Evolutionary conservation across 2,113 vertebrate species (phyloP), one percentile per base, ranked within the genome.

Genomic region (Spizaetus ornatus): DNA sequence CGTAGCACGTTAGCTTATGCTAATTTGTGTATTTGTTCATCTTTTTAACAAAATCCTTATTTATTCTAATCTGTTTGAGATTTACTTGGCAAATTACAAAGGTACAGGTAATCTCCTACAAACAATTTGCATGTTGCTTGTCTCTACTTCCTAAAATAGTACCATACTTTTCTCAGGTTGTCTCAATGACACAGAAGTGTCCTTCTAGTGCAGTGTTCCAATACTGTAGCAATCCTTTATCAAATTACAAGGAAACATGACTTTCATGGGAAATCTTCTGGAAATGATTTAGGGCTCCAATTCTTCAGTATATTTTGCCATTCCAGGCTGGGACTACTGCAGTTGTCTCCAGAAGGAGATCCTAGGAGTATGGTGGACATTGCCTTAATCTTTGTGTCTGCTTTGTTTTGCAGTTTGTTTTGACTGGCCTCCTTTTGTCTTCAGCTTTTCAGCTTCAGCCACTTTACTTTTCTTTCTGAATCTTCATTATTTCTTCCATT

Each of bases 341-440:
- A 52, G 20, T 19, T 8, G 3, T 80, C 11, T 84, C n/a, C 18
- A 43, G 69, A 70, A 74, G 26, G 8, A 69, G 8, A n/a, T 78
- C 11, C 17, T 53, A 50, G 47, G 6, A 81, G 38, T 66, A 53
- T 20, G 8, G 16, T 53, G 9, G 11, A 40, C 0, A 0, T 65
- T 87, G 6, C 14, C 36, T 72, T 81, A 56, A 63, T 32, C n/a
- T 78, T 50, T 69, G 16, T 29, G 11, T 56, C 10, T 48, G 11
- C 23, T 59, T 8, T 76, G 8, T 10, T 85, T 53, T 69, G 22
- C 2, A 36, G 5, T 48, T 73, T 56, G 16, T 22, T 76, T 81
- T 77, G 34, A 73, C 23, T 6, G 16, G 9, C 7, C 6, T 40
- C 21, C 8, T 81, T 80, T 52, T 66, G 13, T 56, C 52, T 66